Base-by-base conservation (phyloP, 2,113 vertebrate genomes). In the Silurus meridionalis region DNA sequence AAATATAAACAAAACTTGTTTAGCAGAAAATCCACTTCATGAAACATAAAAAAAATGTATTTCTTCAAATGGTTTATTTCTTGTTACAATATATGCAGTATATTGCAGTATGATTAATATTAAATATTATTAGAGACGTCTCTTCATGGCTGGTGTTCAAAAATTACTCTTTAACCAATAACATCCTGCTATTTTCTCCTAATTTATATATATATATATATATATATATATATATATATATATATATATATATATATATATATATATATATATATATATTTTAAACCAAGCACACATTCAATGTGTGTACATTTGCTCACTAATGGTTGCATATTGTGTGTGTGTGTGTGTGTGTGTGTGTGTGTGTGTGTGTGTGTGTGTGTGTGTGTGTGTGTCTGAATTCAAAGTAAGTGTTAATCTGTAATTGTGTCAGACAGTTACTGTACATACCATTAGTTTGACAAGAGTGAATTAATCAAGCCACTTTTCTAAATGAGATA, bases 101-200 rank as follows among this genome's bases (percentile, higher is more conserved):
- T n/a, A n/a, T n/a, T n/a, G 66, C 15, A 28, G 6, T 67, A 17
- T 55, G 50, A 11, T 83, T 69, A 69, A 55, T 21, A 83, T 21
- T 80, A 48, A 6, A 61, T 61, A 8, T 60, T 37, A 1, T 60
- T 58, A 28, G 25, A 57, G 8, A 14, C 25, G 6, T 58, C 7
- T 80, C 28, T 80, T 15, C 37, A n/a, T 63, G 13, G 58, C 17
- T 37, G 7, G 60, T 81, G n/a, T 63, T 50, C 63, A 50, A 81
- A 81, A 81, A 81, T 81, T 17, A 81, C 57, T 50, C 60, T 81
- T 81, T 81, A 63, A 46, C 58, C 80, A 23, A 50, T 81, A 64
- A 48, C 37, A 50, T 81, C 60, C 80, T 64, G 60, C 37, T 48
- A 37, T 63, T 81, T 81, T 48, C 58, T 58, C 79, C 79, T 48